phyloP scores from a whole-genome alignment of 2,888 invertebrate genomes.

The Leucoptera coffeella region DNA sequence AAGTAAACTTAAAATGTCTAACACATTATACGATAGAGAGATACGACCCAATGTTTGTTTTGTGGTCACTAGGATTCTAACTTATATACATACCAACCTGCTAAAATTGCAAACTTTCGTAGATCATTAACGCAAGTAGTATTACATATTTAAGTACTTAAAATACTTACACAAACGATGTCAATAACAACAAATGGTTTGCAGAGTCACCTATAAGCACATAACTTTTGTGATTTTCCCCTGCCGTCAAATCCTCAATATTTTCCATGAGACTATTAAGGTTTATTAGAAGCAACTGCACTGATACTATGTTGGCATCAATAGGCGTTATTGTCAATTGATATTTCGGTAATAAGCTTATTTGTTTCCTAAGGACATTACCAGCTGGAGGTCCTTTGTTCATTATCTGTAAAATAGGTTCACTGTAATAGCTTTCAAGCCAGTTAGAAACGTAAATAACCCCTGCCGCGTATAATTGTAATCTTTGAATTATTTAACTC shows the following conservation, averaged over 20 bases:
- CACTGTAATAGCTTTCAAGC: background rate
- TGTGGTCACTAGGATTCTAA: too few relatives aligned
- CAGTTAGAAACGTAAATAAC: constrained; percentile 3
- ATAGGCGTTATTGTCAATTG: constrained; percentile 26
- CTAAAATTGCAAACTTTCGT: too few relatives aligned
- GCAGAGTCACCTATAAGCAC: constrained; percentile 61
- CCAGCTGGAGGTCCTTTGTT: constrained; percentile 71
- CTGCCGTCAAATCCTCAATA: constrained; percentile 33
- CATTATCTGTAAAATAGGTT: constrained; percentile 58
- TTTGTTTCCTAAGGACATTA: constrained; percentile 57
- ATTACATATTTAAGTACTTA: too few relatives aligned
- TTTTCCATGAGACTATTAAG: constrained; percentile 29
- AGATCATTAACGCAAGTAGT: too few relatives aligned
- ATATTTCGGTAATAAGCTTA: constrained; percentile 59
- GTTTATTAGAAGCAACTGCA: constrained; percentile 35
- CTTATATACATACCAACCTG: too few relatives aligned
- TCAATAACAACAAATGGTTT: constrained; percentile 53
- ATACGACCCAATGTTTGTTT: too few relatives aligned
- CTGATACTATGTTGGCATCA: constrained; percentile 17
- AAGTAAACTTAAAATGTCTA: background rate
- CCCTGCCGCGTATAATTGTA: too few relatives aligned
- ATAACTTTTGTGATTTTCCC: constrained; percentile 43
- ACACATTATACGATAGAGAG: too few relatives aligned
- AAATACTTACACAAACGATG: constrained; percentile 54
- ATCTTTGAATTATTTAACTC: too few relatives aligned